Evolutionary conservation across 92 coral and sea anemone genomes (phyloP).

Genomic region (Epizoanthus illoricatus): DNA sequence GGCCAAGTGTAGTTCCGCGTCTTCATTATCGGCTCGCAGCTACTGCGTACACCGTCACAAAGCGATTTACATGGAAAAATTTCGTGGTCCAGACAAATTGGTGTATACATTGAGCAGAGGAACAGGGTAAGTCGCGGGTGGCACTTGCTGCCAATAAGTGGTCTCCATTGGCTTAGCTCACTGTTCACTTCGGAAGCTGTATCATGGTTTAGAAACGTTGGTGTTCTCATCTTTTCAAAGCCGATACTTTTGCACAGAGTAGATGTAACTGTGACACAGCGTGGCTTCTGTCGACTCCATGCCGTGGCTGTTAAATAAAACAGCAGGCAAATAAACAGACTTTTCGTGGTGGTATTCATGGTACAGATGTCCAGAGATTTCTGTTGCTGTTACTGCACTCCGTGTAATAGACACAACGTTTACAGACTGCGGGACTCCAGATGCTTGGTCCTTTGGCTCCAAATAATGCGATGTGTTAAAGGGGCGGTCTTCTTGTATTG

Average conservation of each 20-base stretch:
- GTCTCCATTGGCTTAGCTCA: slow-evolving; percentile 55
- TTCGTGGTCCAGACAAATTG: slow-evolving; percentile 64
- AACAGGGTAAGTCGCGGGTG: slow-evolving; percentile 52
- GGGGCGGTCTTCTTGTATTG: slow-evolving; percentile 52
- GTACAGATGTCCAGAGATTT: not conserved
- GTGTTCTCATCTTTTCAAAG: slow-evolving; percentile 54
- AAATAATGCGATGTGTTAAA: slow-evolving; percentile 23
- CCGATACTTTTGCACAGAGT: slow-evolving; percentile 37
- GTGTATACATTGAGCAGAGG: slow-evolving; percentile 83
- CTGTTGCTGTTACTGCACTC: not conserved
- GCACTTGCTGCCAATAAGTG: slow-evolving; percentile 45
- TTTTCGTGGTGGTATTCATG: slow-evolving; percentile 3
- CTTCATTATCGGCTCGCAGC: slow-evolving; percentile 79
- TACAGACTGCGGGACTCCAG: not conserved
- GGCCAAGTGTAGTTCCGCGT: slow-evolving; percentile 69
- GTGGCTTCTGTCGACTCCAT: not conserved
- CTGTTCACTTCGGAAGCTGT: slow-evolving; percentile 19
- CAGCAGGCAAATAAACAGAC: slow-evolving; percentile 1
- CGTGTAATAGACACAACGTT: not conserved
- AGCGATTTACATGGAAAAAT: slow-evolving; percentile 72
- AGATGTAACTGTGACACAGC: not conserved
- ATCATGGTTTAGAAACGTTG: slow-evolving; percentile 56
- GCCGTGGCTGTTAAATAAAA: slow-evolving; percentile 9
- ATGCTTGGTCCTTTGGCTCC: not conserved
- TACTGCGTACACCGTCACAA: slow-evolving; percentile 48